Percentiles rank a stretch among this genome's conserved stretches.
Conservation (phyloP, 2,797 vertebrate species). For the Sibirionetta formosa region DNA sequence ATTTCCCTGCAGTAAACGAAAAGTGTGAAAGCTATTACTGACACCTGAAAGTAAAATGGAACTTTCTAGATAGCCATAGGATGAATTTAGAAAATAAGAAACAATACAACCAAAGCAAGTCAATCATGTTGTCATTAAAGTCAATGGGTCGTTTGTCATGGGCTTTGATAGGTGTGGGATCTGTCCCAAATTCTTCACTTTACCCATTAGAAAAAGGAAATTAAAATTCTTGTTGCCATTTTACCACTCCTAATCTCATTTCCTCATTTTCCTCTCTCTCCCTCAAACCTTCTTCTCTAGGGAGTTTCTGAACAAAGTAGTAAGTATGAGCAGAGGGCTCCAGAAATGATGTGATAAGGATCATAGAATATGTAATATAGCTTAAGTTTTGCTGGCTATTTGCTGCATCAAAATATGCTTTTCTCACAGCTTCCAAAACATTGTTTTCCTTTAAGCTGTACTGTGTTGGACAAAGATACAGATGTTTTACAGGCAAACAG, state of each 20-base stretch:
- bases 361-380: neutral
- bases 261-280: constrained; percentile 59
- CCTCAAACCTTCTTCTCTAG: neutral
- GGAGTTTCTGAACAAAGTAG: constrained; percentile 36
- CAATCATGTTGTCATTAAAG: constrained; percentile 31
- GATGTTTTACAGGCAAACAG: neutral
- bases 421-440: neutral
- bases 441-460: neutral
- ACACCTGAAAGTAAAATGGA: neutral
- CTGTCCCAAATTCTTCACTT: constrained; percentile 46
- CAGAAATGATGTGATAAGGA: neutral
- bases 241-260: constrained; percentile 67
- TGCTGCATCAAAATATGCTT: neutral
- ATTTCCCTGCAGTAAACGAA: constrained; percentile 28
- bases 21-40: neutral
- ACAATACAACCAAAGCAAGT: constrained; percentile 1
- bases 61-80: neutral
- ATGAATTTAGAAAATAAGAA: constrained; percentile 43
- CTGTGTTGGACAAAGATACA: neutral
- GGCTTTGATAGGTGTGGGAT: constrained; percentile 8
- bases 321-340: neutral
- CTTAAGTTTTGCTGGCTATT: neutral
- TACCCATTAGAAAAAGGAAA: constrained; percentile 53
- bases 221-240: constrained; percentile 17
- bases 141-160: neutral